These are phyloP conservation scores for Oxyura jamaicensis DNA, from an alignment of 2,113 vertebrate genomes.

Conservation along the genomic window DNA sequence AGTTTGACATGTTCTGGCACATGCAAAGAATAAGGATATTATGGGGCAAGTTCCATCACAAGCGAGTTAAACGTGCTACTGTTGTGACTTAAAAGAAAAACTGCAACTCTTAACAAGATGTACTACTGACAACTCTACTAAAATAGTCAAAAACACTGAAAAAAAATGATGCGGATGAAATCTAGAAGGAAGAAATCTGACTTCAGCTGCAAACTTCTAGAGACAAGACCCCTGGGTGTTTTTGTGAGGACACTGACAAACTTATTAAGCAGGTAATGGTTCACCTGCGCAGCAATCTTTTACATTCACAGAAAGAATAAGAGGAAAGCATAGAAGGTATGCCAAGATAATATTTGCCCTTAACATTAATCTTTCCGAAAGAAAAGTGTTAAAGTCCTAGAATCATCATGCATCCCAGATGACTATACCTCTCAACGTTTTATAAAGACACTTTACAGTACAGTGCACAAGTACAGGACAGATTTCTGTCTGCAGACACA, in stretches of 20 bases:
- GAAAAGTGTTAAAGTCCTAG: not conserved
- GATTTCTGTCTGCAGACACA: not conserved
- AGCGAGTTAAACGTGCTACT: not conserved
- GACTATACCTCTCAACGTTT: not conserved
- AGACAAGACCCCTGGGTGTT: not conserved
- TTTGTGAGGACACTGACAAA: not conserved
- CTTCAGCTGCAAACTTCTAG: not conserved
- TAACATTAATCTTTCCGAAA: not conserved
- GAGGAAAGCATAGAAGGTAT: not conserved
- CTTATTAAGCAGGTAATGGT: not conserved
- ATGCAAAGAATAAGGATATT: not conserved
- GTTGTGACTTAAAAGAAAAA: not conserved
- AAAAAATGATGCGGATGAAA: not conserved
- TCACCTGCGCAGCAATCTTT: not conserved
- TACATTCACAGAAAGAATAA: not conserved
- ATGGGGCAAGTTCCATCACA: not conserved
- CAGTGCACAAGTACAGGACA: not conserved
- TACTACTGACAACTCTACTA: not conserved
- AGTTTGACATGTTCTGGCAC: not conserved
- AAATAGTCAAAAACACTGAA: not conserved
- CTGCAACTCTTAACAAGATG: not conserved
- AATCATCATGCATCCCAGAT: not conserved
- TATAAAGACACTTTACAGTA: not conserved
- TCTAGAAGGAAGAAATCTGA: not conserved
- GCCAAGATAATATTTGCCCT: not conserved